These are phyloP conservation scores for Pantherophis guttatus DNA, from an alignment of 2,113 vertebrate genomes.

Conservation along the genomic window DNA sequence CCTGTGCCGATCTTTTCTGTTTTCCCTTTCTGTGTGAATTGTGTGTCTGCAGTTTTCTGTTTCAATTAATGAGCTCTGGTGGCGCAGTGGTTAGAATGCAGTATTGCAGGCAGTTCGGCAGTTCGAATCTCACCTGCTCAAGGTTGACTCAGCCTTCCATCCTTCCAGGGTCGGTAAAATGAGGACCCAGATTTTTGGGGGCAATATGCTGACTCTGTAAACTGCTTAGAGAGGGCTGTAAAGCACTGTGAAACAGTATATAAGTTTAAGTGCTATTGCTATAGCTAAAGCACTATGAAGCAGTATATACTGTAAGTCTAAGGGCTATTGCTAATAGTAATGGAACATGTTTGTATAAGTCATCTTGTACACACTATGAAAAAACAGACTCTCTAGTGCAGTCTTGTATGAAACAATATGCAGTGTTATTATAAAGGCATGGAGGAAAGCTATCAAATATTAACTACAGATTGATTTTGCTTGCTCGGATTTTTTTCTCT, in stretches of 20 bases:
- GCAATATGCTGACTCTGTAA: too few species aligned
- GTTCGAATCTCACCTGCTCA: too few species aligned
- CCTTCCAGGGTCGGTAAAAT: too few species aligned
- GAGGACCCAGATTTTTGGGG: too few species aligned
- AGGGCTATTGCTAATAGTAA: neutral
- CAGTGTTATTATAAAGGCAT: constrained; percentile 36
- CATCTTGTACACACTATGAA: neutral
- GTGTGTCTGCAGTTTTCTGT: constrained; percentile 4
- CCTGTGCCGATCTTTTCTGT: neutral
- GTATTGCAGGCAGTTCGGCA: neutral
- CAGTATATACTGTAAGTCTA: neutral
- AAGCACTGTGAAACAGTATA: too few species aligned
- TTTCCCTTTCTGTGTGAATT: constrained; percentile 30
- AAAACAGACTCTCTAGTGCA: constrained; percentile 15
- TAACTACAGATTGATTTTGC: constrained; percentile 68
- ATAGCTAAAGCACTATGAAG: neutral
- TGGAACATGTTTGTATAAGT: constrained; percentile 13
- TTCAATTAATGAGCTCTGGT: neutral
- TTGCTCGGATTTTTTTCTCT: constrained; percentile 48
- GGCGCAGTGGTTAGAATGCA: neutral
- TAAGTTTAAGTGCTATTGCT: neutral
- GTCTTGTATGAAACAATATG: constrained; percentile 29
- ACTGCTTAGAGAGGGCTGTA: too few species aligned
- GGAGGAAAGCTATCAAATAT: constrained; percentile 68
- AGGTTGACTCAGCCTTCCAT: too few species aligned